Evolutionary conservation across 2,113 vertebrate species (phyloP), one percentile per base, ranked within the genome.

Genomic region (Microcebus murinus): DNA sequence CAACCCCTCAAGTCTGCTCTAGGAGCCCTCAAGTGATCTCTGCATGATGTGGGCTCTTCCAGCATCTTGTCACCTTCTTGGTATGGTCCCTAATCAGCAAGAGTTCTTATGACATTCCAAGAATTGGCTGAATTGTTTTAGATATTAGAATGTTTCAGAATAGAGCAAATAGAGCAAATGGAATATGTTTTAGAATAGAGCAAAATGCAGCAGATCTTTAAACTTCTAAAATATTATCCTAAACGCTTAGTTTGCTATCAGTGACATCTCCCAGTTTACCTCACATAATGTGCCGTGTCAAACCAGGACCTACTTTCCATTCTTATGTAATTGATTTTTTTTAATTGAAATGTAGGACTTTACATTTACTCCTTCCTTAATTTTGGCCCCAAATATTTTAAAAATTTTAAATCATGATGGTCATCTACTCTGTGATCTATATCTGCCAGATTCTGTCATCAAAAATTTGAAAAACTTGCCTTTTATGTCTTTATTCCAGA

Each of bases 361-460:
- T 25, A 45, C 70, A 74, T 29, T 20, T 73, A 63, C 12, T 87
- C 14, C 3, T 74, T 52, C 42, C 68, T 94, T 57, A 82, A 14
- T 67, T 67, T 59, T 31, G 50, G 8, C 4, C 2, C 23, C 31
- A 12, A 10, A 27, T 55, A 63, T 81, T 55, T 71, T 52, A 8
- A 70, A 90, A 82, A 65, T 83, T 87, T 95, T 73, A 63, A 45
- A 83, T 87, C 61, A 94, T 18, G 15, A 73, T 11, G 8, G 8
- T n/a, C 65, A 91, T 48, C 85, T 83, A 50, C 10, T 74, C 48
- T 39, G 63, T 59, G 9, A 91, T 71, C 45, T 73, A 50, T 4
- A 14, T 29, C 36, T 84, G 34, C 15, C 29, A 52, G 39, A 50
- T 61, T 68, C 85, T 84, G 8, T 77, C 90, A 95, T 21, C n/a